phyloP scores from a whole-genome alignment of 2,113 vertebrate genomes.

The Monarcha castaneiventris region DNA sequence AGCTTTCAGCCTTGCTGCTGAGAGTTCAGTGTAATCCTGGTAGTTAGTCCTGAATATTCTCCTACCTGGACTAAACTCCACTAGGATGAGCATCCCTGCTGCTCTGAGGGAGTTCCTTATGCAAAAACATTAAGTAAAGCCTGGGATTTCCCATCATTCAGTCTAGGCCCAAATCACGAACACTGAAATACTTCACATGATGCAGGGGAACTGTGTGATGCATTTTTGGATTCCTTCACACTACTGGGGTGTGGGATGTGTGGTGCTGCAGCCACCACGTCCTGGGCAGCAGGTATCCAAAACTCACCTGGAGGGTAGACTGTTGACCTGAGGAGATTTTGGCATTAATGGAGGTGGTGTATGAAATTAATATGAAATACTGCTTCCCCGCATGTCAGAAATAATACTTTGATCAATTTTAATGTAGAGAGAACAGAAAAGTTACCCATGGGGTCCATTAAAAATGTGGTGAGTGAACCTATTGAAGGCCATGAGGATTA shows the following conservation, averaged over 20 bases:
- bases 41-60: not conserved
- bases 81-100: not conserved
- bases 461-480: conserved; percentile 97
- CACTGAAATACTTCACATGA: not conserved
- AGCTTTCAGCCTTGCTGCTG: not conserved
- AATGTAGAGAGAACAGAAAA: conserved; percentile 96
- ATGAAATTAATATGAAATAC: not conserved
- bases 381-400: not conserved
- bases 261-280: not conserved
- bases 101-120: accelerated
- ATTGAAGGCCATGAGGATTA: conserved; percentile 98
- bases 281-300: not conserved
- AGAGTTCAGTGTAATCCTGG: not conserved
- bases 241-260: not conserved
- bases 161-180: not conserved
- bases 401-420: conserved; percentile 54
- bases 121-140: not conserved
- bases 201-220: not conserved
- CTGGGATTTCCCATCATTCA: not conserved
- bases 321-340: not conserved
- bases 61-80: not conserved
- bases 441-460: conserved; percentile 98
- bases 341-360: not conserved
- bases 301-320: not conserved
- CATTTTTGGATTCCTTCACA: not conserved